A percentile compares a stretch with the other conserved stretches of the same genome.
Evolutionary conservation across 2,888 invertebrate genomes (phyloP).

Genomic region (Pyrgus malvae): DNA sequence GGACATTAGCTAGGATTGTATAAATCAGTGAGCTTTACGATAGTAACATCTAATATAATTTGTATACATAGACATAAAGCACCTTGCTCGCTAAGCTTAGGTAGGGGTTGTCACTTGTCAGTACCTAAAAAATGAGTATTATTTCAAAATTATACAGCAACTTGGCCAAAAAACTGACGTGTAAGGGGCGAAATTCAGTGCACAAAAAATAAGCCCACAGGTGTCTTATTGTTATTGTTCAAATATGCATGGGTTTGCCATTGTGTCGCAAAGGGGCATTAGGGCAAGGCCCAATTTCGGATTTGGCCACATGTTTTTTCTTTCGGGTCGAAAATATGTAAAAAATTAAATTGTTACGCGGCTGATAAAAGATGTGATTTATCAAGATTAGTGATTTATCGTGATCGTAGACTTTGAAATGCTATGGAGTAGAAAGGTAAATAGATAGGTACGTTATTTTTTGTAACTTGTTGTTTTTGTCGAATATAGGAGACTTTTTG

Average conservation of each 20-base stretch:
- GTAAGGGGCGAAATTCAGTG: constrained; percentile 8
- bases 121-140: neutral
- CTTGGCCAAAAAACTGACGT: neutral
- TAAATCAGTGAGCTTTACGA: too few relatives aligned
- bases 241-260: constrained; percentile 53
- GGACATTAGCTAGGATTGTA: too few relatives aligned
- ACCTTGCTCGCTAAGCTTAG: too few relatives aligned
- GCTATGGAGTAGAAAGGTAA: too few relatives aligned
- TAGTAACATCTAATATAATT: too few relatives aligned
- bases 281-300: constrained; percentile 43
- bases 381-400: neutral
- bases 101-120: too few relatives aligned
- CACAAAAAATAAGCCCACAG: constrained; percentile 48
- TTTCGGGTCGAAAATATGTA: neutral
- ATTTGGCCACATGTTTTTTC: constrained; percentile 31
- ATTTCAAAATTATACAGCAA: neutral
- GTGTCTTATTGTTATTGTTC: constrained; percentile 57
- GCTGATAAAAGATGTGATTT: neutral
- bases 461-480: too few relatives aligned
- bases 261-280: constrained; percentile 47
- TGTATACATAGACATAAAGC: too few relatives aligned
- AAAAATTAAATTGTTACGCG: neutral
- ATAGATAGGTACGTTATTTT: too few relatives aligned
- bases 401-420: too few relatives aligned
- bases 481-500: too few relatives aligned